Conservation (phyloP, 2,888 invertebrate species). For the Hedya salicella region DNA sequence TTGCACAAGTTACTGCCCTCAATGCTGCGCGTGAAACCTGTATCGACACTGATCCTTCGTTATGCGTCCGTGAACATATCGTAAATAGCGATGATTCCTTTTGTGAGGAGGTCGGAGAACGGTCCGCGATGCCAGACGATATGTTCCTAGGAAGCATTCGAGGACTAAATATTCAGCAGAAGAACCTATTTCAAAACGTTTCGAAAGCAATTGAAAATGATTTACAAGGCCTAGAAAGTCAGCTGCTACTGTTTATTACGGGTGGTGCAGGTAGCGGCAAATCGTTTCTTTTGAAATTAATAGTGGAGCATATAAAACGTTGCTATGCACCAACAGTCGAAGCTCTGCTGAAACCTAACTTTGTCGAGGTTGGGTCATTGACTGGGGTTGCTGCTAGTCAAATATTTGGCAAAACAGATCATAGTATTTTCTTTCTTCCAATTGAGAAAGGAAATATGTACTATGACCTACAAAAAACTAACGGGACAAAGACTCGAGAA, state of each 20-base stretch:
- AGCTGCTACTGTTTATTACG: conserved; percentile 52
- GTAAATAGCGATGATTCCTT: conserved; percentile 42
- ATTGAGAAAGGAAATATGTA: conserved; percentile 1
- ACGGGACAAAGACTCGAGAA: conserved; percentile 46
- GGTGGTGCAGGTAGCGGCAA: conserved; percentile 54
- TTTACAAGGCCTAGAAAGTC: conserved; percentile 39
- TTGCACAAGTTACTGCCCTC: conserved; percentile 47
- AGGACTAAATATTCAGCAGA: conserved; percentile 47
- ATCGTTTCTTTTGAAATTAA: conserved; percentile 51
- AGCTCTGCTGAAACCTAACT: conserved; percentile 12
- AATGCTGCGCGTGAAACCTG: conserved; percentile 44
- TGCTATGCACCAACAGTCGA: conserved; percentile 45
- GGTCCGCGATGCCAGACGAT: conserved; percentile 46
- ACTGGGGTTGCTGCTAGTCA: conserved; percentile 40
- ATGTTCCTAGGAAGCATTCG: conserved; percentile 43
- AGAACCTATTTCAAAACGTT: conserved; percentile 45
- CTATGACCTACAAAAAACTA: neutral
- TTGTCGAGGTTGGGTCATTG: conserved; percentile 44
- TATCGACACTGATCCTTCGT: conserved; percentile 31
- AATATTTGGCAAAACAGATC: conserved; percentile 2
- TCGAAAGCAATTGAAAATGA: conserved; percentile 36
- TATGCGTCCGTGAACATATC: conserved; percentile 40
- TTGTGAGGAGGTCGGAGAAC: conserved; percentile 43
- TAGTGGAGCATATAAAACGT: conserved; percentile 51
- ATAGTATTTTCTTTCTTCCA: neutral